A percentile compares a stretch with the other conserved stretches of the same genome.
Conservation (phyloP, 2,113 vertebrate genomes). For the Gnathonemus longibarbis region DNA sequence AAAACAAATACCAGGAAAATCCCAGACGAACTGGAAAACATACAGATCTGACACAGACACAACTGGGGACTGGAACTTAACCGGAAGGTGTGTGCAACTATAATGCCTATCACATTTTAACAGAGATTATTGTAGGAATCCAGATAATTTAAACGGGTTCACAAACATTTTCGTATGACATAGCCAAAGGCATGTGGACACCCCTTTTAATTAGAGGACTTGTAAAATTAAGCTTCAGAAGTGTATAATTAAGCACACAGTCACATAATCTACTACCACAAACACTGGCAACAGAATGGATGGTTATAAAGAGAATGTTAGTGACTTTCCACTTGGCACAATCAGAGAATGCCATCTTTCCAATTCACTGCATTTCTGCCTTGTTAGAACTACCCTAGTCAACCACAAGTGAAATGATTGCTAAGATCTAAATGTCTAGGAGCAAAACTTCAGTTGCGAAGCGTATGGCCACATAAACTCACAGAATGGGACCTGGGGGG, state of each 20-base stretch:
- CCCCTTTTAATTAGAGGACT: neutral
- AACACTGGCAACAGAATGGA: neutral
- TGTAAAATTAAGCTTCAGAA: neutral
- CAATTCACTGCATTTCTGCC: neutral
- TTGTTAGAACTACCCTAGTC: neutral
- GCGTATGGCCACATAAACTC: neutral
- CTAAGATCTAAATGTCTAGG: neutral
- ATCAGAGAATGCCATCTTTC: neutral
- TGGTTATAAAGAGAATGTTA: neutral
- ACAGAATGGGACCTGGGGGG: neutral
- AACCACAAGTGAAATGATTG: neutral
- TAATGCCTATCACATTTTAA: neutral
- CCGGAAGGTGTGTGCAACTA: neutral
- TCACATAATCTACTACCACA: neutral
- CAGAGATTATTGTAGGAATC: neutral
- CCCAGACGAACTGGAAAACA: neutral
- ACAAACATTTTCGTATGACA: neutral
- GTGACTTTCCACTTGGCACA: neutral
- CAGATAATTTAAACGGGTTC: neutral
- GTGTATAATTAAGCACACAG: neutral
- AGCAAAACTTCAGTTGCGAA: neutral
- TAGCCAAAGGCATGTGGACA: neutral
- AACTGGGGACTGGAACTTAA: neutral
- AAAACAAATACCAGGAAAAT: neutral
- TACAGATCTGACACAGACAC: neutral